Base-by-base conservation (phyloP, 2,888 invertebrate genomes). In the Hoplodrina blanda region DNA sequence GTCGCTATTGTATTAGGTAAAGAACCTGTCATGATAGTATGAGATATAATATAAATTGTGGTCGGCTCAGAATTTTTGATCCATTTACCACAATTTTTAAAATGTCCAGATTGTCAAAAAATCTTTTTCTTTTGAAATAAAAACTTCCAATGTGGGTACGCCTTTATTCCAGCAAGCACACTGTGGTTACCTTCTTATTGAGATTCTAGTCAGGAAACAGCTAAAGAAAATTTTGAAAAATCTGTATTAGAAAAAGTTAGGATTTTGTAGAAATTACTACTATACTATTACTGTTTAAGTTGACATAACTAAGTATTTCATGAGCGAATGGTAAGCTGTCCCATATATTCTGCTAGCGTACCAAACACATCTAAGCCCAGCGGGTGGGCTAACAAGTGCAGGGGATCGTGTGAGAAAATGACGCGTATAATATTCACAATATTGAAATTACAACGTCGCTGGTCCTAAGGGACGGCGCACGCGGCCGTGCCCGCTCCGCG, bases 391-490 rank as follows among this genome's bases (percentile, higher is more conserved):
- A 82, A 80, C 86, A 86, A 89, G 88, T 87, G 85, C 83, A 83
- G 86, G 83, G 84, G 82, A 79, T 85, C 85, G 87, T 92, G 94
- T 93, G 94, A 93, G 94, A 95, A 94, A 90, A 91, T 89, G 90
- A 88, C 90, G 88, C 89, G 92, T 87, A 90, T 92, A 92, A 93
- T 92, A 92, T 93, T 92, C 92, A 90, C 92, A 91, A 92, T 91
- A 93, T 92, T 90, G 92, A 88, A 91, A 91, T 91, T 87, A 89
- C 88, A 83, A 85, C 82, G 82, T 77, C 82, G 73, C 78, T 71
- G 62, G 76, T 88, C 92, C 90, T 91, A 44, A 56, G 92, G 88
- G 93, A 91, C 74, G 55, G 55, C 66, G 86, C 88, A 85, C 88
- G 87, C 88, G 86, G 84, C 86, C 87, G 82, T 87, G 70, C 86